Base-by-base conservation (phyloP, 92 coral and sea anemone species). In the Zoanthus gigantus region DNA sequence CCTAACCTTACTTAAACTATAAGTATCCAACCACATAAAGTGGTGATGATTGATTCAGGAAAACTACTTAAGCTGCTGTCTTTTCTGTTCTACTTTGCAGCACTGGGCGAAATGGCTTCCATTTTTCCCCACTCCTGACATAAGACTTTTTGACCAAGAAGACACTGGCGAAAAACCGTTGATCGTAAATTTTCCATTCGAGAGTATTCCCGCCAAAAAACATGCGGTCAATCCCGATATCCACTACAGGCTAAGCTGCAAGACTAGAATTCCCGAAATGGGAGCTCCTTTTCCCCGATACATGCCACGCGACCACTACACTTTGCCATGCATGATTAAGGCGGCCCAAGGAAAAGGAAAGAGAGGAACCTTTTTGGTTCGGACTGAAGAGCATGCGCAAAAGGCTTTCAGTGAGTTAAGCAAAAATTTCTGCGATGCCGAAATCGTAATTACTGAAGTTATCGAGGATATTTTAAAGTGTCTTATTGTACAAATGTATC, bases 311-410 rank as follows among this genome's bases (percentile, higher is more conserved):
- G 97, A 94, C 65, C 73, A 88, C 11, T 92, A 90, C 76, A 90
- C 97, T 4, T 90, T 94, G 9, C 97, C 97, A 1, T 94, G 97
- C n/a, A 94, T 94, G 94, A 91, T 94, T 67, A 94, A 94, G 44
- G 97, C 97, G 0, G 95, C 97, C 0, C 97, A 94, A 52, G 97
- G 97, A 0, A 92, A 92, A 28, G 97, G 95, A 1, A 94, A 93
- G 30, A 87, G 93, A 5, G 97, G 97, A 0, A 94, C 97, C 0
- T 94, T 90, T 76, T 89, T 79, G 74, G 97, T 86, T 17, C 78
- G 82, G 31, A 92, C 95, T 1, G 93, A 94, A 30, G 72, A 81
- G 60, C 93, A 92, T 81, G 92, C 92, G 16, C 85, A 83, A 6
- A 50, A 74, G 5, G 92, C 93, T 1, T 88, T 92, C 31, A 86